These are phyloP conservation scores for Athetis lepigone DNA, from an alignment of 2,888 invertebrate species.

Conservation along the genomic window DNA sequence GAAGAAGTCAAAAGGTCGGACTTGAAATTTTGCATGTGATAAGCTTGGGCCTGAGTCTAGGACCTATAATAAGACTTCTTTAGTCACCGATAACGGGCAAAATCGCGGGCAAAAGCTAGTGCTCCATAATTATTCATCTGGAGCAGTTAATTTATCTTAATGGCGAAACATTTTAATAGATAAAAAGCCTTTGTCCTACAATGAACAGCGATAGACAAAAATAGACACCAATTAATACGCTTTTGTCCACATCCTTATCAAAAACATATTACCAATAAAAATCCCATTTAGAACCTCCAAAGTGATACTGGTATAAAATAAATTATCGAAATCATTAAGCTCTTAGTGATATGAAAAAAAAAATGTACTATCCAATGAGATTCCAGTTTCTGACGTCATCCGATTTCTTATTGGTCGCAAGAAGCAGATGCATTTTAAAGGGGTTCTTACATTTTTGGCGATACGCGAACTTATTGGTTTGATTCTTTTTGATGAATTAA, in stretches of 20 bases:
- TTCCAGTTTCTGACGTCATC: slow-evolving; percentile 42
- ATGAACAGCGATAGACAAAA: not conserved
- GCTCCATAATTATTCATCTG: too few species aligned
- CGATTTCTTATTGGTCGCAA: slow-evolving; percentile 26
- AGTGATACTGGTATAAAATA: slow-evolving; percentile 27
- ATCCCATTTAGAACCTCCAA: slow-evolving; percentile 15
- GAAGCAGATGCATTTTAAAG: slow-evolving; percentile 38
- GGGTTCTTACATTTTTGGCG: slow-evolving; percentile 1
- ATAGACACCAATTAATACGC: not conserved
- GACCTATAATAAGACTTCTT: too few species aligned
- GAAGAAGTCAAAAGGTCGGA: too few species aligned
- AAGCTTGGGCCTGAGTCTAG: too few species aligned
- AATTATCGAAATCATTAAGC: slow-evolving; percentile 24
- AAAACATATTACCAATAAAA: slow-evolving; percentile 14
- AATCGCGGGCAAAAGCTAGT: too few species aligned
- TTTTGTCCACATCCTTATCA: not conserved
- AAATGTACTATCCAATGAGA: slow-evolving; percentile 26
- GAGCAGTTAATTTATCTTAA: not conserved
- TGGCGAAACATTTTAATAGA: not conserved
- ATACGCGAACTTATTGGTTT: not conserved
- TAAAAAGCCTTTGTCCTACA: too few species aligned
- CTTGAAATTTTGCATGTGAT: too few species aligned
- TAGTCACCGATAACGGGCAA: too few species aligned
- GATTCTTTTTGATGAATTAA: not conserved
- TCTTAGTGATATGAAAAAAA: slow-evolving; percentile 21